Conservation (phyloP, 1,140 invertebrate genomes). For the Polypedilum pembai region DNA sequence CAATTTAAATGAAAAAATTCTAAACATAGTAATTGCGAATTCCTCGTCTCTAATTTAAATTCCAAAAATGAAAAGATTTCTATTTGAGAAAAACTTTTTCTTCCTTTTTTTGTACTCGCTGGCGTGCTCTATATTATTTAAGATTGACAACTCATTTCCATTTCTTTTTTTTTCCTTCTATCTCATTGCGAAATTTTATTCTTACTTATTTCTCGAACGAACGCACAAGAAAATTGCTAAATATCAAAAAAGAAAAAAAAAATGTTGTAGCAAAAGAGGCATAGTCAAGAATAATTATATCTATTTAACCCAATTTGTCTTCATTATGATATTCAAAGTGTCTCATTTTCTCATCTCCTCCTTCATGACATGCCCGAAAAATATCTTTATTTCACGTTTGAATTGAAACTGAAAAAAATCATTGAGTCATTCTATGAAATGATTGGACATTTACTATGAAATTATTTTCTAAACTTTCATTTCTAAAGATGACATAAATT, state of each 20-base stretch:
- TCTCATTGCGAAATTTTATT: not conserved
- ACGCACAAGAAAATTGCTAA: conserved; percentile 4
- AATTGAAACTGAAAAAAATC: conserved; percentile 3
- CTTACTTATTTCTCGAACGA: not conserved
- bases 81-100: conserved; percentile 19
- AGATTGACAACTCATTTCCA: not conserved
- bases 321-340: conserved; percentile 14
- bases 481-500: not conserved
- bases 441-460: no score
- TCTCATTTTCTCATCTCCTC: not conserved
- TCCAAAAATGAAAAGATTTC: conserved; percentile 12
- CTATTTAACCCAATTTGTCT: conserved; percentile 13
- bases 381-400: not conserved
- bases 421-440: not conserved
- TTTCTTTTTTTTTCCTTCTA: not conserved
- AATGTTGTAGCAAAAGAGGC: not conserved
- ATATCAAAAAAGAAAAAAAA: not conserved
- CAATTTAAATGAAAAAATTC: not conserved
- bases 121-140: not conserved
- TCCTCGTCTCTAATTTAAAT: conserved; percentile 1
- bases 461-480: not conserved
- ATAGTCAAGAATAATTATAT: conserved; percentile 14
- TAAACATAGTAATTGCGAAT: conserved; percentile 13
- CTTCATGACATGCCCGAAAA: not conserved
- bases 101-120: not conserved